These are phyloP conservation scores for Istiophorus platypterus DNA, from an alignment of 2,113 vertebrate genomes.

Conservation along the genomic window DNA sequence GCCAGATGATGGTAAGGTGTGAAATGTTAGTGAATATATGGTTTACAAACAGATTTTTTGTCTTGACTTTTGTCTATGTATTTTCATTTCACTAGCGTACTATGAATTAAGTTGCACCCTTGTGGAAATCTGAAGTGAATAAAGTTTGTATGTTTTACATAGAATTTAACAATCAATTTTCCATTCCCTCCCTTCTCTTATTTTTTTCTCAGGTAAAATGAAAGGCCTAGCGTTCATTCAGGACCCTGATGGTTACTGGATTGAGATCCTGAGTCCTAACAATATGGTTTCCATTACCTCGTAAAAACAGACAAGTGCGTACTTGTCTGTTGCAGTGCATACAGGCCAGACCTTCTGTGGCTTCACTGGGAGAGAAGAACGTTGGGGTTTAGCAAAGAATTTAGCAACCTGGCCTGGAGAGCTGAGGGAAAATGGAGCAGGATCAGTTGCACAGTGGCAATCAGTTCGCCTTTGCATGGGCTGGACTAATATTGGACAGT, in stretches of 20 bases:
- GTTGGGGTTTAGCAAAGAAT: not conserved
- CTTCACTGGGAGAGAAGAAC: conserved; percentile 28
- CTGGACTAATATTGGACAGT: conserved; percentile 30
- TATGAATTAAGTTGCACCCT: not conserved
- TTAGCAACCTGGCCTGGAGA: not conserved
- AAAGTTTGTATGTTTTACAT: not conserved
- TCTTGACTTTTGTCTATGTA: not conserved
- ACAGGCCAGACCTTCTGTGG: conserved; percentile 26
- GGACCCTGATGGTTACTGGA: conserved; percentile 99
- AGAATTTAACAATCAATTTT: not conserved
- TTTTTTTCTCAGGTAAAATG: conserved; percentile 90
- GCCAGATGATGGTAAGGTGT: conserved; percentile 91
- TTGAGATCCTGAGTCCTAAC: conserved; percentile 97
- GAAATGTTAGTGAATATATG: not conserved
- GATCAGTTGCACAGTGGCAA: not conserved
- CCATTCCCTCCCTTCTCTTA: accelerated
- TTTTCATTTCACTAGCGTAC: not conserved
- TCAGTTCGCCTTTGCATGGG: not conserved
- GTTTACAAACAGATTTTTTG: not conserved
- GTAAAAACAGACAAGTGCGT: conserved; percentile 55
- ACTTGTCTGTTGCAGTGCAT: conserved; percentile 19
- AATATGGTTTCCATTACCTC: conserved; percentile 89
- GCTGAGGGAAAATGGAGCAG: not conserved
- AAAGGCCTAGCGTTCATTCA: conserved; percentile 97
- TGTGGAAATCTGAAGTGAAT: not conserved